Conservation (phyloP, 2,113 vertebrate species). For the Sterrhoptilus dennistouni region DNA sequence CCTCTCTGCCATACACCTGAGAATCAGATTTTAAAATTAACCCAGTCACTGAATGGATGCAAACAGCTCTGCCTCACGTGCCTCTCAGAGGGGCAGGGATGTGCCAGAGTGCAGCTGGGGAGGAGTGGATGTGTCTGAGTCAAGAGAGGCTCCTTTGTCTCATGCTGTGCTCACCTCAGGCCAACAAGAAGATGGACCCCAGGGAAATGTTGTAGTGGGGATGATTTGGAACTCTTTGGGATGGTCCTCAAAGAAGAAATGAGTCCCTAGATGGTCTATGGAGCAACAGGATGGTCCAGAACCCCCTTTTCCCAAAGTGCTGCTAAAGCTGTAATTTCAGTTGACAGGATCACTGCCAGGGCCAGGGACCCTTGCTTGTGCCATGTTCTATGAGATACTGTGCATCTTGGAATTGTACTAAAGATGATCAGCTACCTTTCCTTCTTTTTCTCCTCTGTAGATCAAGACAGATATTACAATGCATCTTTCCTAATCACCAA, state of each 20-base stretch:
- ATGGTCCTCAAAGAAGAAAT: not conserved
- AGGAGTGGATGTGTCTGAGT: not conserved
- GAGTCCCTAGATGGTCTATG: not conserved
- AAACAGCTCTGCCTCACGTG: not conserved
- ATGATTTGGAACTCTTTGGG: not conserved
- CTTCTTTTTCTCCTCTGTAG: slow-evolving; percentile 45
- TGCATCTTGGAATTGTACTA: not conserved
- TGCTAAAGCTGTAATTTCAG: not conserved
- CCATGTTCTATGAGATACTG: not conserved
- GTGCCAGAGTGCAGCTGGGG: not conserved
- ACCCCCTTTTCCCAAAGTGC: not conserved
- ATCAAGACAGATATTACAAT: slow-evolving; percentile 67
- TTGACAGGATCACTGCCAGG: not conserved
- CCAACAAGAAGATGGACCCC: not conserved
- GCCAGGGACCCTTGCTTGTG: not conserved
- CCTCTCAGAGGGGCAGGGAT: not conserved
- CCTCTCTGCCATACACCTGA: rapidly evolving
- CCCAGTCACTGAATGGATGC: not conserved
- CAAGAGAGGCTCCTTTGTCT: not conserved
- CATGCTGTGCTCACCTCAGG: rapidly evolving
- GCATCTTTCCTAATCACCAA: slow-evolving; percentile 64
- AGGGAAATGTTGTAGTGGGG: not conserved
- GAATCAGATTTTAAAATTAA: not conserved
- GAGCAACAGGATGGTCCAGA: not conserved
- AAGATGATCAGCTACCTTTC: not conserved